Evolutionary conservation across 2,797 vertebrate genomes (phyloP).

Genomic region (Prunella strophiata): DNA sequence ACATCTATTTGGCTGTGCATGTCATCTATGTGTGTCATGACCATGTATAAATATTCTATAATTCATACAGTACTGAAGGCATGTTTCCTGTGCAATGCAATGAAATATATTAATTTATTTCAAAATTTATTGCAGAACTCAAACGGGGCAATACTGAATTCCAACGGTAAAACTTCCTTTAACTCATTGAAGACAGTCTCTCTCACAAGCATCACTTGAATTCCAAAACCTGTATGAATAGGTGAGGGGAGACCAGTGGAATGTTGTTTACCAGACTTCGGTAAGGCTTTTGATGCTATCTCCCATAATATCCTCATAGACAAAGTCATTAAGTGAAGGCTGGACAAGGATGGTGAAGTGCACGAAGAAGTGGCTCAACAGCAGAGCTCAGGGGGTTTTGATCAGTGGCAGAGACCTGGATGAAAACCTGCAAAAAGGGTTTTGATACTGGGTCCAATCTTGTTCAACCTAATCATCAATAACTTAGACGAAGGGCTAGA

Average conservation of each 20-base stretch:
- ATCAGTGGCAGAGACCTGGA: no score
- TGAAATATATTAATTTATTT: not conserved
- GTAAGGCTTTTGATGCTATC: not conserved
- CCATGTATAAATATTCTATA: not conserved
- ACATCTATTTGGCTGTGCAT: not conserved
- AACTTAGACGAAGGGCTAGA: not conserved
- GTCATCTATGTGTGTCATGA: not conserved
- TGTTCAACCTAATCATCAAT: not conserved
- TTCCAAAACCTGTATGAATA: not conserved
- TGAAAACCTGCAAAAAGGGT: not conserved
- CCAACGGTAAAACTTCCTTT: not conserved
- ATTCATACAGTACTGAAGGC: not conserved
- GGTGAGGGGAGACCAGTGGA: not conserved
- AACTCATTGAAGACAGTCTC: not conserved
- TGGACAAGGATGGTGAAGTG: not conserved
- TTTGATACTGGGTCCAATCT: not conserved
- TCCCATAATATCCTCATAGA: not conserved
- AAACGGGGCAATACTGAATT: not conserved
- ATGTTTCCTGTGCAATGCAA: not conserved
- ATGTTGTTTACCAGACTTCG: not conserved
- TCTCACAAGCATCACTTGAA: not conserved
- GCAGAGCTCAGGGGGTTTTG: not conserved
- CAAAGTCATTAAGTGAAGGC: not conserved
- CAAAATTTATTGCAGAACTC: not conserved
- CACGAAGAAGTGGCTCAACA: not conserved